phyloP scores from a whole-genome alignment of 2,888 invertebrate species.

The Melipona bicolor region DNA sequence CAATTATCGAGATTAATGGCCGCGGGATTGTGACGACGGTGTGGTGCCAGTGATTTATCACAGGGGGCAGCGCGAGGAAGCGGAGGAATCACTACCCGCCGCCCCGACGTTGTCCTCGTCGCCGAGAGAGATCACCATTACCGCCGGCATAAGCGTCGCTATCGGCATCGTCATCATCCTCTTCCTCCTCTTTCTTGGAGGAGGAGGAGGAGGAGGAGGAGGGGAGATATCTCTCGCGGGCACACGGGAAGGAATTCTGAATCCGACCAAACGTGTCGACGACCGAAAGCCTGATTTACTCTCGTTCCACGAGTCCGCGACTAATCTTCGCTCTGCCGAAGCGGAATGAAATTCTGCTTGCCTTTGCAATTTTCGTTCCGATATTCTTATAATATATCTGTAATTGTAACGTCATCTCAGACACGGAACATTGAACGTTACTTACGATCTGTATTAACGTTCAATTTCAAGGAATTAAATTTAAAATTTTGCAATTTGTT shows the following conservation, averaged over 20 bases:
- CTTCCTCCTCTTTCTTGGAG: too few relatives aligned
- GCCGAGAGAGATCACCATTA: conserved; percentile 47
- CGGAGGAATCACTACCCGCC: conserved; percentile 37
- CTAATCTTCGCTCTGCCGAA: conserved; percentile 71
- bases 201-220: neutral
- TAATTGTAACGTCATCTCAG: too few relatives aligned
- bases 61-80: neutral
- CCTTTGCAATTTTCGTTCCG: too few relatives aligned
- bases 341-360: conserved; percentile 10
- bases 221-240: neutral
- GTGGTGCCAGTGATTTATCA: conserved; percentile 71
- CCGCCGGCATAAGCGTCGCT: conserved; percentile 16
- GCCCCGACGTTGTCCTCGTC: conserved; percentile 14
- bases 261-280: conserved; percentile 72
- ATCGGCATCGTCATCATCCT: too few relatives aligned
- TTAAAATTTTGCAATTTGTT: too few relatives aligned
- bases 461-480: too few relatives aligned
- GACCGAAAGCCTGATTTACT: conserved; percentile 73
- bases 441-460: too few relatives aligned
- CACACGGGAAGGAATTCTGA: conserved; percentile 47
- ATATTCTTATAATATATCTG: too few relatives aligned
- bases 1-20: conserved; percentile 82
- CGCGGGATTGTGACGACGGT: conserved; percentile 69
- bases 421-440: too few relatives aligned
- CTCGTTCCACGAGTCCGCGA: conserved; percentile 75